phyloP scores from a whole-genome alignment of 2,113 vertebrate species.

The Cyanocitta stelleri region DNA sequence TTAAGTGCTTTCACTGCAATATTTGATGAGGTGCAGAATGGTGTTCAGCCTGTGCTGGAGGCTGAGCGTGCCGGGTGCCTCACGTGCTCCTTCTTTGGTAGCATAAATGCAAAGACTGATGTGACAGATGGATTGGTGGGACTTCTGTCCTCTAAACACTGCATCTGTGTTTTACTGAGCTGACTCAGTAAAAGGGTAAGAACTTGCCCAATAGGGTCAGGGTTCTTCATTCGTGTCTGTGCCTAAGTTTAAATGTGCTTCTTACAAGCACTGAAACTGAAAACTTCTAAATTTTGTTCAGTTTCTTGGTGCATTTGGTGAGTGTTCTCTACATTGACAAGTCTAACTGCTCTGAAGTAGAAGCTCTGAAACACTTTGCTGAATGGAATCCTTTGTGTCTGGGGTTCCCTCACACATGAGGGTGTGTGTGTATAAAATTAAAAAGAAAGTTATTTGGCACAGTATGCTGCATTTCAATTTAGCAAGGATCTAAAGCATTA shows the following conservation, averaged over 20 bases:
- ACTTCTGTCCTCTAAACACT: background rate
- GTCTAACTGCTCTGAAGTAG: background rate
- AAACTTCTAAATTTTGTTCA: background rate
- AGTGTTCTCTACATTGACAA: background rate
- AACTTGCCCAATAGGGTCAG: background rate
- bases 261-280: accelerated
- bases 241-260: background rate
- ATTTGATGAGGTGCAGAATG: accelerated
- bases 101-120: background rate
- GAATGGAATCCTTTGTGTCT: background rate
- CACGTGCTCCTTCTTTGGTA: accelerated
- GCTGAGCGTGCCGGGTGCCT: background rate
- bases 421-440: accelerated
- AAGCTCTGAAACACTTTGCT: background rate
- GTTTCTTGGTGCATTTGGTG: background rate
- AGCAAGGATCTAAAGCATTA: background rate
- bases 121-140: background rate
- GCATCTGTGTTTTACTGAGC: background rate
- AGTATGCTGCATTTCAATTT: background rate
- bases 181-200: background rate
- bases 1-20: background rate
- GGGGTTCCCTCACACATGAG: background rate
- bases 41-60: background rate
- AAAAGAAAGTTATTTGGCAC: background rate
- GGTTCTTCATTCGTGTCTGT: accelerated